These are phyloP conservation scores for Urocynchramus pylzowi DNA, from an alignment of 2,113 vertebrate genomes.

Conservation along the genomic window DNA sequence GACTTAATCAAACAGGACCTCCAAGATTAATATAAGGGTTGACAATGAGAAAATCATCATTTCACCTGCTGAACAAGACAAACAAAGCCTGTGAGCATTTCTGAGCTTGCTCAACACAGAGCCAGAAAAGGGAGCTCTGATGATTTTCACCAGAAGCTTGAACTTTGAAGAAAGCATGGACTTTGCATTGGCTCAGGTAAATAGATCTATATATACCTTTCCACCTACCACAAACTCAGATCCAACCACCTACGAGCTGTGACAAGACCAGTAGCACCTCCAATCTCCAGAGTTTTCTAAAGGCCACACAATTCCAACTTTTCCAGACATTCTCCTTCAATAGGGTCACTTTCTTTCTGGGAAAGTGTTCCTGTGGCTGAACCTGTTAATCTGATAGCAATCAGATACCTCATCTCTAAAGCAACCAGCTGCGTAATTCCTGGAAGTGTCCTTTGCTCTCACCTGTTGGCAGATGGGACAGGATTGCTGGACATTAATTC, in stretches of 20 bases:
- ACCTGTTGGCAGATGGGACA: not conserved
- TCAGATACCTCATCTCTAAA: not conserved
- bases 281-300: not conserved
- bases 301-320: not conserved
- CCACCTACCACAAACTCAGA: not conserved
- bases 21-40: not conserved
- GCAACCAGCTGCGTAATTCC: not conserved
- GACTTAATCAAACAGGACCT: not conserved
- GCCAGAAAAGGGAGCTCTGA: not conserved
- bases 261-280: not conserved
- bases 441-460: not conserved
- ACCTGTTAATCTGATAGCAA: not conserved
- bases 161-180: not conserved
- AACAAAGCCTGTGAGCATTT: not conserved
- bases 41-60: not conserved
- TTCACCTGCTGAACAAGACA: not conserved
- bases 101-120: not conserved
- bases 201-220: not conserved
- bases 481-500: conserved; percentile 11
- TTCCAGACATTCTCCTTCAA: not conserved
- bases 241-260: not conserved
- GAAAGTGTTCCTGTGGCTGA: not conserved
- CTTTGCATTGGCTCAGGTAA: not conserved
- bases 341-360: not conserved
- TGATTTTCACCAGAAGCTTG: not conserved